Conservation (phyloP, 23 tunicate species). For the Diplosoma virens region DNA sequence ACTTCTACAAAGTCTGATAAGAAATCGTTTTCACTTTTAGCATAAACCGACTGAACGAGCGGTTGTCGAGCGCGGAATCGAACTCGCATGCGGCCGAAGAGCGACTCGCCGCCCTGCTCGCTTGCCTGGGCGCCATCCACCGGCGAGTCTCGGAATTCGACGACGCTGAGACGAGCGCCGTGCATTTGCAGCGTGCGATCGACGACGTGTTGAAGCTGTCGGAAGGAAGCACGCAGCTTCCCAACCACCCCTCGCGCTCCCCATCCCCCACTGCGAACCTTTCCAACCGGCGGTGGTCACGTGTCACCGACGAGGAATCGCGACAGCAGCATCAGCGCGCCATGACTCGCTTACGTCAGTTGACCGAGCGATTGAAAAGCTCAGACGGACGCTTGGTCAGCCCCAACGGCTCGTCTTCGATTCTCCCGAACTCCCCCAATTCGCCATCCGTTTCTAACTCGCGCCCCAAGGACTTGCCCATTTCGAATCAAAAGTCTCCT, state of each 20-base stretch:
- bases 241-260: background rate
- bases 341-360: conserved; percentile 36
- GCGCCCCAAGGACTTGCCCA: background rate
- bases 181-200: conserved; percentile 26
- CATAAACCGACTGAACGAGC: too few relatives aligned
- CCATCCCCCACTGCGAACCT: conserved; percentile 9
- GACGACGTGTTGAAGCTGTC: conserved; percentile 32
- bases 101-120: too few relatives aligned
- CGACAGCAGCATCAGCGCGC: conserved; percentile 33
- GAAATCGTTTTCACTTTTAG: too few relatives aligned
- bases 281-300: background rate
- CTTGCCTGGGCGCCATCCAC: conserved; percentile 54
- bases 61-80: too few relatives aligned
- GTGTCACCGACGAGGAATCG: conserved; percentile 24
- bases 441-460: background rate
- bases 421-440: background rate
- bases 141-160: conserved; percentile 19
- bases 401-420: conserved; percentile 9
- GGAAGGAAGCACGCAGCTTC: conserved; percentile 5
- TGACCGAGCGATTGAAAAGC: conserved; percentile 55
- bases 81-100: too few relatives aligned
- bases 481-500: background rate
- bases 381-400: conserved; percentile 26
- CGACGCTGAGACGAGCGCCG: background rate
- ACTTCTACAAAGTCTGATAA: too few relatives aligned